These are phyloP conservation scores for Natator depressus DNA, from an alignment of 2,113 vertebrate genomes.

Conservation along the genomic window DNA sequence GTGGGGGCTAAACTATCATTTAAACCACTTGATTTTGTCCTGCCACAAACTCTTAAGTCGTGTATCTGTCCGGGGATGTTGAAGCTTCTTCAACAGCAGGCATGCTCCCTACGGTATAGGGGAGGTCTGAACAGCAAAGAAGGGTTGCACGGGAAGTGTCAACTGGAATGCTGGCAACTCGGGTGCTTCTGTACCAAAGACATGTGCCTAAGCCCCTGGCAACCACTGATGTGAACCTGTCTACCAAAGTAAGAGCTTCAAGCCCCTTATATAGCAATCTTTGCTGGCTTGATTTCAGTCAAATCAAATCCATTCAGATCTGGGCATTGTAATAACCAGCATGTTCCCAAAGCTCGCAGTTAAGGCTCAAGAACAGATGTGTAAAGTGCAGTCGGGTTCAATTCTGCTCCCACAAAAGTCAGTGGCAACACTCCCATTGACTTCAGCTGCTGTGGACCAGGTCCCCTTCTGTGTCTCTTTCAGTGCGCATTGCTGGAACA, in stretches of 20 bases:
- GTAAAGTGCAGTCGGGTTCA: not conserved
- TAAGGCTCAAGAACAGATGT: rapidly evolving
- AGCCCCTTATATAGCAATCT: not conserved
- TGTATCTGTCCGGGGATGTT: not conserved
- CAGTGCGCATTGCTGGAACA: not conserved
- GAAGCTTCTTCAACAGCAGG: not conserved
- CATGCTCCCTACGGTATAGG: not conserved
- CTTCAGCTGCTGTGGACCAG: not conserved
- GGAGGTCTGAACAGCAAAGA: not conserved
- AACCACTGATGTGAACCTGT: not conserved
- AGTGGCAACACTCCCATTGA: not conserved
- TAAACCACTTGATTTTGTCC: not conserved
- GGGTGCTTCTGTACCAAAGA: not conserved
- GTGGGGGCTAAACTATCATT: not conserved
- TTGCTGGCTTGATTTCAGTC: rapidly evolving
- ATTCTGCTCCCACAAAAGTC: not conserved
- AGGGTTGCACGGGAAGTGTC: not conserved
- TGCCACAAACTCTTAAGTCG: not conserved
- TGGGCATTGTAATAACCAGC: rapidly evolving
- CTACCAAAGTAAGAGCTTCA: not conserved
- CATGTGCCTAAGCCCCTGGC: not conserved
- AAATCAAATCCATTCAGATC: rapidly evolving
- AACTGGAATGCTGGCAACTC: not conserved
- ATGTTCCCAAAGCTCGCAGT: rapidly evolving
- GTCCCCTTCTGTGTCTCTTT: not conserved